These are phyloP conservation scores for Cephalopholis sonnerati DNA, from an alignment of 2,113 vertebrate species.

Conservation along the genomic window DNA sequence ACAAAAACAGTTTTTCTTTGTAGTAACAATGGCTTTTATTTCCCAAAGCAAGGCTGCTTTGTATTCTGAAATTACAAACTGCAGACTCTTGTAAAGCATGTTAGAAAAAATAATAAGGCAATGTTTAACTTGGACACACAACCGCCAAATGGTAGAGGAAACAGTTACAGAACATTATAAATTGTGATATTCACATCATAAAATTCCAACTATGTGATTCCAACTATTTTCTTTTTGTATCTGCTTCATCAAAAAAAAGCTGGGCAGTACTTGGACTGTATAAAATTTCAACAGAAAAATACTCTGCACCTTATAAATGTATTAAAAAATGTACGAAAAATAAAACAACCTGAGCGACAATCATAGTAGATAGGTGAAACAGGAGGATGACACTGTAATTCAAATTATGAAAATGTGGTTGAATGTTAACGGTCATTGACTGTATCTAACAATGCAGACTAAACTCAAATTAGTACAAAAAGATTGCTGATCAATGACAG, in stretches of 20 bases:
- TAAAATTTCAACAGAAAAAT: slow-evolving; percentile 21
- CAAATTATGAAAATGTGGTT: neutral
- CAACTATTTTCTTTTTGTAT: slow-evolving; percentile 17
- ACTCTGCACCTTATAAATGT: slow-evolving; percentile 31
- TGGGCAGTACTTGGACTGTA: slow-evolving; percentile 8
- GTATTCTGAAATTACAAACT: slow-evolving; percentile 31
- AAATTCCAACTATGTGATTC: neutral
- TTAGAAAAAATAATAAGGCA: slow-evolving; percentile 41
- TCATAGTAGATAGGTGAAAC: slow-evolving; percentile 14
- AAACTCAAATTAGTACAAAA: slow-evolving; percentile 13
- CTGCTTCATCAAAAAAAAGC: slow-evolving; percentile 3
- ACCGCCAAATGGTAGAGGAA: slow-evolving; percentile 7
- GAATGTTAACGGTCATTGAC: slow-evolving; percentile 8
- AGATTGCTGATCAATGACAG: neutral
- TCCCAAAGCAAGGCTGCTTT: slow-evolving; percentile 55
- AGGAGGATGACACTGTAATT: neutral
- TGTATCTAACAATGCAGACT: neutral
- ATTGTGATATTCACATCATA: neutral
- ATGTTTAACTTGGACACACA: slow-evolving; percentile 37
- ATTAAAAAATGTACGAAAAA: slow-evolving; percentile 30
- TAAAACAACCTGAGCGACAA: slow-evolving; percentile 60
- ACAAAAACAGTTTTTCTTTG: slow-evolving; percentile 29
- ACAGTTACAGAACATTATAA: slow-evolving; percentile 4
- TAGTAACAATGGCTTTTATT: slow-evolving; percentile 75
- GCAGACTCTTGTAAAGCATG: slow-evolving; percentile 51